These are phyloP conservation scores for Agrotis ipsilon DNA, from an alignment of 2,888 invertebrate genomes.

Conservation along the genomic window DNA sequence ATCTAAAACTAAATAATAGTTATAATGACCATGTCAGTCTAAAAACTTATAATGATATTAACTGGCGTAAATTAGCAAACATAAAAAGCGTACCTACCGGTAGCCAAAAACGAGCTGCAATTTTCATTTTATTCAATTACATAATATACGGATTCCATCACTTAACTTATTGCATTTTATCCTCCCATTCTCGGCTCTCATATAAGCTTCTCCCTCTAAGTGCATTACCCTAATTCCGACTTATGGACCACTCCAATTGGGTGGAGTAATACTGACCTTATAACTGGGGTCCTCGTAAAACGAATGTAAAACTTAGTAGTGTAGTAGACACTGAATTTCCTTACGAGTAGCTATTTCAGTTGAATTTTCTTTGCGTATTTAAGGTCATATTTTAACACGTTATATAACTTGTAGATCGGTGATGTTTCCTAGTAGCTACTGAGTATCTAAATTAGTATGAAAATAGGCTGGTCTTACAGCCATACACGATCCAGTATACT, in stretches of 20 bases:
- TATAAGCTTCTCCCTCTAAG: conserved; percentile 20
- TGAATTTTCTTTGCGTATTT: no score
- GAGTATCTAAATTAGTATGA: no score
- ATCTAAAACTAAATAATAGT: no score
- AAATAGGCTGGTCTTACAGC: no score
- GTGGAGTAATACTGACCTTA: conserved; percentile 43
- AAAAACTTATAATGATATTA: no score
- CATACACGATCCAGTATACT: no score
- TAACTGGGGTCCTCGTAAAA: conserved; percentile 51
- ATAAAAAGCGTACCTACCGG: not conserved
- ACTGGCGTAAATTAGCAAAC: conserved; percentile 2
- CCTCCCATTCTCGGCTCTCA: not conserved
- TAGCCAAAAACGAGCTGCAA: not conserved
- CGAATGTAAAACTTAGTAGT: conserved; percentile 29
- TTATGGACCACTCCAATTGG: conserved; percentile 39
- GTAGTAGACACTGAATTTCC: conserved; percentile 4
- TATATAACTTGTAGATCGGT: no score
- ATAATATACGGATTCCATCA: conserved; percentile 21
- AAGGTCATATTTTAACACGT: no score
- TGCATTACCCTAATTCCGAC: conserved; percentile 45
- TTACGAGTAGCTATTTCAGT: not conserved
- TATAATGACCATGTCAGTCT: no score
- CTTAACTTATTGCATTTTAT: conserved; percentile 34
- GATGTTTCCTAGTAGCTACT: no score
- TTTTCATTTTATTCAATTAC: not conserved